phyloP scores from a whole-genome alignment of 1,140 invertebrate species.

The Zaprionus tsacasi region DNA sequence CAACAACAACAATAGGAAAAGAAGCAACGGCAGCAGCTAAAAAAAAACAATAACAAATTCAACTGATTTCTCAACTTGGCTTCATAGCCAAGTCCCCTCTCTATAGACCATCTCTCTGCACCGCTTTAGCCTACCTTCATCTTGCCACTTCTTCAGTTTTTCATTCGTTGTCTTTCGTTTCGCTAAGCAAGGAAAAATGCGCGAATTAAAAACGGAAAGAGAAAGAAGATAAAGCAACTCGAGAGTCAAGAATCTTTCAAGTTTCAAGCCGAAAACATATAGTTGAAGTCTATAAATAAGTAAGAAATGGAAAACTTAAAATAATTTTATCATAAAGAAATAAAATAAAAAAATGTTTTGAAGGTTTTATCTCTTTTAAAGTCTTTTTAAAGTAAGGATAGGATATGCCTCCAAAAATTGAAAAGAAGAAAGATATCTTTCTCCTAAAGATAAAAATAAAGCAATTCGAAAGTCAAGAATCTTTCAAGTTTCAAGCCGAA shows the following conservation, averaged over 20 bases:
- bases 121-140: background rate
- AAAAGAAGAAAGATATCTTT: too few species aligned
- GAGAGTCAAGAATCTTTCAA: background rate
- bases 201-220: constrained; percentile 22
- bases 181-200: constrained; percentile 54
- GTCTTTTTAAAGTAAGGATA: background rate
- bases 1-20: constrained; percentile 39
- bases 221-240: background rate
- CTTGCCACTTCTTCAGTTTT: constrained; percentile 13
- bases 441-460: too few species aligned
- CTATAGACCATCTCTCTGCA: too few species aligned
- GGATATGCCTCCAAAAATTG: background rate
- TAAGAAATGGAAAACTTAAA: background rate
- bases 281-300: background rate
- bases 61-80: constrained; percentile 78
- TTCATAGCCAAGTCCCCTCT: constrained; percentile 38
- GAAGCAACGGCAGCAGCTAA: constrained; percentile 11
- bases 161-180: constrained; percentile 28
- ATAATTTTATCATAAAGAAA: too few species aligned
- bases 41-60: constrained; percentile 70
- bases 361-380: too few species aligned
- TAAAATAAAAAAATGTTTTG: too few species aligned
- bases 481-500: background rate
- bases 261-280: background rate
- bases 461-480: background rate